Evolutionary conservation across 2,113 vertebrate genomes (phyloP).

Genomic region (Nesoenas mayeri): DNA sequence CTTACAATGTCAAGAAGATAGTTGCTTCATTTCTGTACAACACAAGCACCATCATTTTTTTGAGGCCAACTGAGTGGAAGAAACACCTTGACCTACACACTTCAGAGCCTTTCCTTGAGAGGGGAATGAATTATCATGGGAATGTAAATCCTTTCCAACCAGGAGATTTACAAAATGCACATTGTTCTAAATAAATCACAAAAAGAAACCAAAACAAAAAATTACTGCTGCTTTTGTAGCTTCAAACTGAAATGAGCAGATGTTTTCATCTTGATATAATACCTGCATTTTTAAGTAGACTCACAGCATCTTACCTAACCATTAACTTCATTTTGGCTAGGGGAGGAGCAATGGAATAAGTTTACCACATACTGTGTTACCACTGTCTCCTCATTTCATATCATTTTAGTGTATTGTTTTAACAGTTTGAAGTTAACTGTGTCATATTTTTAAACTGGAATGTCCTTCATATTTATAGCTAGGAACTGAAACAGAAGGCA

Average conservation of each 20-base stretch:
- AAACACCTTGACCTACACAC: neutral
- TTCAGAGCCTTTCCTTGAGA: neutral
- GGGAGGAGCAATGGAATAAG: neutral
- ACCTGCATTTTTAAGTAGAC: neutral
- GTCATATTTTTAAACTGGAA: neutral
- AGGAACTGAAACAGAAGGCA: constrained; percentile 76
- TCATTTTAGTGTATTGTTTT: neutral
- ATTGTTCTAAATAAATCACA: neutral
- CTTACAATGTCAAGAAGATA: neutral
- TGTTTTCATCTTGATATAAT: neutral
- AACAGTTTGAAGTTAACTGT: neutral
- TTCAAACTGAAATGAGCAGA: neutral
- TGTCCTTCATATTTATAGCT: constrained; percentile 67
- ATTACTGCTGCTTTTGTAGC: neutral
- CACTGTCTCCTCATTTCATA: neutral
- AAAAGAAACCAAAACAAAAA: neutral
- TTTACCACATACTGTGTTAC: neutral
- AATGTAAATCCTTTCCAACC: neutral
- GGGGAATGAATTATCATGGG: neutral
- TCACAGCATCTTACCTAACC: neutral
- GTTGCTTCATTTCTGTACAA: neutral
- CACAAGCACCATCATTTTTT: neutral
- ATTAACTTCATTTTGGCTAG: neutral
- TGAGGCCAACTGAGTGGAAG: neutral
- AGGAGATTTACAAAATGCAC: neutral